Conservation (phyloP, 2,113 vertebrate genomes). For the Xenotilapia longispinis region DNA sequence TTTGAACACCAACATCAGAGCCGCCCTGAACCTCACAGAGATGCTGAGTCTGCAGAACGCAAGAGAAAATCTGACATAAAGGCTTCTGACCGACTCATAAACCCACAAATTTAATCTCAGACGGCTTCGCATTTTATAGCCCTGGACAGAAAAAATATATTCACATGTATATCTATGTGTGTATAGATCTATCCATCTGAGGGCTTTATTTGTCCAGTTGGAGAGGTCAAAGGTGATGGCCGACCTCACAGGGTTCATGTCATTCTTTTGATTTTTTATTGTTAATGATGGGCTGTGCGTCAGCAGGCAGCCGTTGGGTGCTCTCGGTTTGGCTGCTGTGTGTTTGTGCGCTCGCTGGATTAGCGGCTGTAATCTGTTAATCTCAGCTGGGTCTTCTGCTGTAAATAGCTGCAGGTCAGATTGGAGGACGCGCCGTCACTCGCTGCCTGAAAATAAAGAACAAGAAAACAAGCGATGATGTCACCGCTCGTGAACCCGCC, state of each 20-base stretch:
- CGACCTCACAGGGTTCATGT: not conserved
- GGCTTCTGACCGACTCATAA: not conserved
- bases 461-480: not conserved
- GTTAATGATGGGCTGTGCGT: not conserved
- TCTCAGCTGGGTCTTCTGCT: conserved; percentile 10
- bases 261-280: not conserved
- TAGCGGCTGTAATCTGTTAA: conserved; percentile 48
- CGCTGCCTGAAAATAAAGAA: not conserved
- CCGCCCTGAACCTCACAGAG: not conserved
- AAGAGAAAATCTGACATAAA: not conserved
- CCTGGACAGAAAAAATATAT: not conserved
- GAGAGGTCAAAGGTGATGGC: not conserved
- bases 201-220: not conserved
- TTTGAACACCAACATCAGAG: not conserved
- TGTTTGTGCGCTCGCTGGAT: not conserved
- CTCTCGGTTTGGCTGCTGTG: not conserved
- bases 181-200: not conserved
- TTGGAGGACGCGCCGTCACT: not conserved
- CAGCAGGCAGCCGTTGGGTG: not conserved
- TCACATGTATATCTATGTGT: not conserved
- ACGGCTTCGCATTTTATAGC: not conserved
- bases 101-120: not conserved
- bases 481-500: not conserved
- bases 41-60: not conserved
- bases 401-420: conserved; percentile 38